Base-by-base conservation (phyloP, 2,888 invertebrate species). In the Syrista parreyssii region DNA sequence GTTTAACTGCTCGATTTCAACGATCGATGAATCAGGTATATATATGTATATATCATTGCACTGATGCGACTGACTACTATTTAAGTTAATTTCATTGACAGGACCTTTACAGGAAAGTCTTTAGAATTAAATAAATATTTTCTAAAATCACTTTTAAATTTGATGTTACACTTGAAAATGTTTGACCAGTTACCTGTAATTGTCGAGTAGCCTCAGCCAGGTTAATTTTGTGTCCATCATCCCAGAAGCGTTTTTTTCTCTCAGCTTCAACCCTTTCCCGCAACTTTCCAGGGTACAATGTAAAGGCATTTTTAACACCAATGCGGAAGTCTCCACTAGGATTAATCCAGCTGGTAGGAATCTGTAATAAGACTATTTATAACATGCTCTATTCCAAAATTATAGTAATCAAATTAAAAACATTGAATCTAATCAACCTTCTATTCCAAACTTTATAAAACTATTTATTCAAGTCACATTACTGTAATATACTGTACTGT, bases 261-360 rank as follows among this genome's bases (percentile, higher is more conserved):
- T 97, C 96, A 81, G 95, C 95, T 81, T 94, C 93, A 77, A 98
- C 94, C 77, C 98, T 94, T 82, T 98, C 98, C 84, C 95, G 94
- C 69, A 98, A 93, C 88, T 95, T 95, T 74, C 95, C 94, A 0
- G 98, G 97, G 91, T 98, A 99, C 68, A 99, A 92, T 86, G 97
- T 97, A 91, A 94, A 96, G 3, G 96, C 95, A 89, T 95, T 94
- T 89, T 98, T 96, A 0, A 98, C 92, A 6, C 99, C 99, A 79
- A 99, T 93, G 82, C 97, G 96, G 93, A 95, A 99, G 81, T 95
- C 94, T 36, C 97, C 97, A 73, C 94, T 93, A 0, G 97, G 97
- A 91, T 98, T 98, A 76, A 93, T 93, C 98, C 98, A 98, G 79
- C 92, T 88, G 68, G 93, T 92, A 80, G 98, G 98, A 85, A 98